Evolutionary conservation across 1,140 invertebrate species (phyloP).

Genomic region (Drosophila melanica): DNA sequence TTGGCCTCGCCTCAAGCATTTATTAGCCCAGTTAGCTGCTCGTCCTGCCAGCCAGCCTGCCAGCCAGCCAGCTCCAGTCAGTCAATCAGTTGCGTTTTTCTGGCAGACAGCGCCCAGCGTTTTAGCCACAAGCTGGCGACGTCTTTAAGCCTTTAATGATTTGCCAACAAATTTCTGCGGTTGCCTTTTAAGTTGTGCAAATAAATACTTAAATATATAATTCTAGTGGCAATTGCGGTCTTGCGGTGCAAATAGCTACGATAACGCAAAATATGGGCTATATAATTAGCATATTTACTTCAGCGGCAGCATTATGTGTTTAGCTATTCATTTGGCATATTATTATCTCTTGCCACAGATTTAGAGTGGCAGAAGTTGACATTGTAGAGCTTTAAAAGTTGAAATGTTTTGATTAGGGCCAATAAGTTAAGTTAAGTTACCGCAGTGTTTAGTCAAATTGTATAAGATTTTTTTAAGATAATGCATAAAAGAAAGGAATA

Average conservation of each 20-base stretch:
- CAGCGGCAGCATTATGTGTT: conserved; percentile 25
- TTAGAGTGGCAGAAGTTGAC: not conserved
- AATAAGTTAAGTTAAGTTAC: not conserved
- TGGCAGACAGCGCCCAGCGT: conserved; percentile 30
- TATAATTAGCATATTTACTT: conserved; percentile 26
- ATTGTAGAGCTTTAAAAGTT: not conserved
- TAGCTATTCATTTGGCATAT: not conserved
- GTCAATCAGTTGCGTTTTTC: conserved; percentile 6
- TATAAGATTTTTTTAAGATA: too few relatives aligned
- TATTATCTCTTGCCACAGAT: not conserved
- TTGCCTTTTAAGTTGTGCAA: conserved; percentile 15
- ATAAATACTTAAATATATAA: conserved; percentile 22
- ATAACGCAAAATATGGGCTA: conserved; percentile 11
- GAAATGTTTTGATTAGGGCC: not conserved
- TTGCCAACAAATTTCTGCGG: conserved; percentile 38
- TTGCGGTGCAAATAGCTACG: conserved; percentile 8
- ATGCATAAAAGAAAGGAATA: too few relatives aligned
- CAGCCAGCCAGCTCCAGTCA: not conserved
- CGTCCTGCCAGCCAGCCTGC: conserved; percentile 10
- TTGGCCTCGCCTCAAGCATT: conserved; percentile 6
- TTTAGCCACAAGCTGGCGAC: conserved; percentile 47
- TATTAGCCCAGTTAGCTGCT: conserved; percentile 15
- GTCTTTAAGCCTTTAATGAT: conserved; percentile 59
- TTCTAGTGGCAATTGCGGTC: conserved; percentile 17
- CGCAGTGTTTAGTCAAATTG: too few relatives aligned